A percentile compares a stretch with the other conserved stretches of the same genome.
Conservation (phyloP, 1,140 invertebrate species). For the Zophobas atratus region DNA sequence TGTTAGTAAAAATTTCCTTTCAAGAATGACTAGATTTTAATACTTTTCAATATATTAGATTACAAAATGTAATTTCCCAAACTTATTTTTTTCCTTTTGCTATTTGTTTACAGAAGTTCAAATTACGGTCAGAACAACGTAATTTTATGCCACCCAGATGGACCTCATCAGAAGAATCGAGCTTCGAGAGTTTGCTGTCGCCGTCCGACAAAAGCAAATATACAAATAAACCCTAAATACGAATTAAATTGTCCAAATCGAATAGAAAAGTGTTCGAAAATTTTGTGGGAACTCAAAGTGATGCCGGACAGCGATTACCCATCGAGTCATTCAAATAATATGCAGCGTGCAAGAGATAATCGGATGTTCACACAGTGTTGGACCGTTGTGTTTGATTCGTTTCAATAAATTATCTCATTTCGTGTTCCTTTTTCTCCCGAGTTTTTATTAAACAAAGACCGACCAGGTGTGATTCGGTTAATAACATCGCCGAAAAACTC, state of each 20-base stretch:
- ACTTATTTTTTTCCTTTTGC: conserved; percentile 2
- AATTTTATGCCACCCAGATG: conserved; percentile 42
- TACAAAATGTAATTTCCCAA: not conserved
- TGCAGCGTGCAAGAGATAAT: conserved; percentile 15
- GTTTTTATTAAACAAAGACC: conserved; percentile 27
- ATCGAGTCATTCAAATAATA: conserved; percentile 22
- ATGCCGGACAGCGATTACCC: not conserved
- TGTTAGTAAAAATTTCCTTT: no score
- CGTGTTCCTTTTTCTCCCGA: conserved; percentile 39
- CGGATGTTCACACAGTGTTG: conserved; percentile 32
- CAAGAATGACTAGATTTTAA: no score
- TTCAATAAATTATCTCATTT: conserved; percentile 50
- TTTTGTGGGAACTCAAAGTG: conserved; percentile 25
- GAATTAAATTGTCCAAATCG: conserved; percentile 49
- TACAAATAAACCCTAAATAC: conserved; percentile 20
- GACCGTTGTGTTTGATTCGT: conserved; percentile 48
- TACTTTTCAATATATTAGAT: no score
- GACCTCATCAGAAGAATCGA: conserved; percentile 5
- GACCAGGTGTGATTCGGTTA: conserved; percentile 32
- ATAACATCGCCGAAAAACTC: conserved; percentile 27
- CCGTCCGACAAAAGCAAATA: conserved; percentile 13
- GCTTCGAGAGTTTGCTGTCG: conserved; percentile 4
- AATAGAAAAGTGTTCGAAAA: conserved; percentile 46
- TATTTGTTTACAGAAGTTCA: conserved; percentile 20
- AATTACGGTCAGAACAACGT: conserved; percentile 18